phyloP scores from a whole-genome alignment of 1,140 invertebrate genomes.

The Caenorhabditis briggsae region DNA sequence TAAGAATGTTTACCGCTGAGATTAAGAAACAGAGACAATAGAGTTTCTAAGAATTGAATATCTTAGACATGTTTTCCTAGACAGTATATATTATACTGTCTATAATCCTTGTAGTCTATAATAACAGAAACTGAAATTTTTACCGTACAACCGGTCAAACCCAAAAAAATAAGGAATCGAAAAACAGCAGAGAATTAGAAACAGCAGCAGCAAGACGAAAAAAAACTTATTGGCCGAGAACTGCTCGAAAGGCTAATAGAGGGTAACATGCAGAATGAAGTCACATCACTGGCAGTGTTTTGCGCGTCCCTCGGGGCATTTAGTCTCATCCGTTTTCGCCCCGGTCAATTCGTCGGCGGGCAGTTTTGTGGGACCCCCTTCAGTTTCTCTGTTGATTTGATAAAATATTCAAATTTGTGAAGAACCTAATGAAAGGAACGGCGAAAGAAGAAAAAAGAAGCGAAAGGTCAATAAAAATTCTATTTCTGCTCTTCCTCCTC shows the following conservation, averaged over 20 bases:
- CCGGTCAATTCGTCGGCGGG: slow-evolving; percentile 3
- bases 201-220: background rate
- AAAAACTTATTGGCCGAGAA: slow-evolving; percentile 3
- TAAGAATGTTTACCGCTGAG: no score
- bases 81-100: no score
- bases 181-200: background rate
- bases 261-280: slow-evolving; percentile 49
- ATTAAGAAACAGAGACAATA: no score
- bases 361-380: slow-evolving; percentile 10
- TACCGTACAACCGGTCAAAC: background rate
- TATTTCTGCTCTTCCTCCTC: no score
- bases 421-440: background rate
- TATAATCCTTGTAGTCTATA: no score
- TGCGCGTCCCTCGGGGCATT: slow-evolving; percentile 47
- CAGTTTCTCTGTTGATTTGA: slow-evolving; percentile 7
- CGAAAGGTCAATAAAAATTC: background rate
- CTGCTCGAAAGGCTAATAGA: slow-evolving; percentile 19
- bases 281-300: slow-evolving; percentile 52
- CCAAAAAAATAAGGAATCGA: background rate
- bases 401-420: slow-evolving; percentile 47
- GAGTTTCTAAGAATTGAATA: no score
- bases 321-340: slow-evolving; percentile 46
- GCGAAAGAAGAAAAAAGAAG: background rate
- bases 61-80: no score
- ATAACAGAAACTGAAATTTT: no score